Conservation (phyloP, 2,888 invertebrate species). For the Pseudococcus jackbeardsleyi region DNA sequence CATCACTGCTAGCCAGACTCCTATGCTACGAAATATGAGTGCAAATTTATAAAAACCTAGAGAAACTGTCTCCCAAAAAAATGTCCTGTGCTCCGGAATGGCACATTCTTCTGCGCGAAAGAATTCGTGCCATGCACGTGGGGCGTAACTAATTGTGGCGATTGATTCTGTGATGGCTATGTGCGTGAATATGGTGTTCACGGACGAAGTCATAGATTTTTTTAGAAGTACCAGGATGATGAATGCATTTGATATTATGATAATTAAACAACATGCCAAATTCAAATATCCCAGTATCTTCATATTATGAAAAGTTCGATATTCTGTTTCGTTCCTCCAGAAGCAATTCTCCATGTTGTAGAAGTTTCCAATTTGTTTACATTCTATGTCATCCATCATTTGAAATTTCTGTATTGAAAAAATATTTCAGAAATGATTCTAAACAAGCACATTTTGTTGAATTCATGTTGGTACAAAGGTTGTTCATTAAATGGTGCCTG, state of each 20-base stretch:
- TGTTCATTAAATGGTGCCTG: too few species aligned
- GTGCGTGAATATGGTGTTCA: background rate
- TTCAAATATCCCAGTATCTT: background rate
- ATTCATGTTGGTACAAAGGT: too few species aligned
- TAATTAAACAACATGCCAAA: background rate
- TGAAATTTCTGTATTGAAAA: too few species aligned
- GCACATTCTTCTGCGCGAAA: background rate
- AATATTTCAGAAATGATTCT: too few species aligned
- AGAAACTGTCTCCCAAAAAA: background rate
- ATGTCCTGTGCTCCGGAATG: background rate
- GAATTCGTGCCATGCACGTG: background rate
- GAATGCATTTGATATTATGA: background rate
- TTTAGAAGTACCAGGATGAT: background rate
- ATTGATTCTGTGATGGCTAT: background rate
- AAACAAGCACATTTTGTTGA: too few species aligned
- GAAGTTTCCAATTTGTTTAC: too few species aligned
- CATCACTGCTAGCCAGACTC: background rate
- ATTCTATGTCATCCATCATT: too few species aligned
- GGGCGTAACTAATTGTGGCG: background rate
- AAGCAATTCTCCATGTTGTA: too few species aligned
- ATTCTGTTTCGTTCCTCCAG: background rate
- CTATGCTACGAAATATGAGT: background rate
- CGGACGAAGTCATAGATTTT: background rate
- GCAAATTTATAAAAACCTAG: background rate
- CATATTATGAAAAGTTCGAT: background rate